Evolutionary conservation across 1,140 invertebrate species (phyloP).

Genomic region (Microvelia longipes): DNA sequence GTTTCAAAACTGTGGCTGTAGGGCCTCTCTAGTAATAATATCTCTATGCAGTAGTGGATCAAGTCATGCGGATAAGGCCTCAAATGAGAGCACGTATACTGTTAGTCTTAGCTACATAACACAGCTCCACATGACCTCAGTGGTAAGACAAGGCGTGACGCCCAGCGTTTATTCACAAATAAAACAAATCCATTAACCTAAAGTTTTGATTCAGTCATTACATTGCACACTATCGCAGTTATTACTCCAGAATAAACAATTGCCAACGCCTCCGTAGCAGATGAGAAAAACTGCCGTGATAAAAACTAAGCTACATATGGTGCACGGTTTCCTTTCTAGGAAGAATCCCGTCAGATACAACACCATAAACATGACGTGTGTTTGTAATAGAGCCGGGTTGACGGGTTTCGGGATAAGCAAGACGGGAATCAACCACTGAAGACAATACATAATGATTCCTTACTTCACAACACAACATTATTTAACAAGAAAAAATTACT

Average conservation of each 20-base stretch:
- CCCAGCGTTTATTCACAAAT: too few species aligned
- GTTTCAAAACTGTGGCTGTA: too few species aligned
- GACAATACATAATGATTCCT: slow-evolving; percentile 73
- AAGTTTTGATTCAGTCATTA: slow-evolving; percentile 37
- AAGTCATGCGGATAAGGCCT: too few species aligned
- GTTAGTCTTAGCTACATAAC: too few species aligned
- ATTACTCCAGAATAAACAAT: slow-evolving; percentile 79
- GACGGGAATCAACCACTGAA: slow-evolving; percentile 95
- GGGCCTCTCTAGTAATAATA: too few species aligned
- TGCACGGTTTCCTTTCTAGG: slow-evolving; percentile 88
- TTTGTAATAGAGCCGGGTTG: slow-evolving; percentile 84
- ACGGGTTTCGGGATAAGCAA: slow-evolving; percentile 90
- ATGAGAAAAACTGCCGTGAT: slow-evolving; percentile 79
- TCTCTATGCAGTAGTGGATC: too few species aligned
- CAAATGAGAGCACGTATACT: too few species aligned
- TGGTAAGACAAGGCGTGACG: too few species aligned
- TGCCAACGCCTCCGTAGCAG: slow-evolving; percentile 88
- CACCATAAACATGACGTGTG: slow-evolving; percentile 92
- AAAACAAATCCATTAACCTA: too few species aligned
- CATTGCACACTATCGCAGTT: slow-evolving; percentile 59
- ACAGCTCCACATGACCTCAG: too few species aligned
- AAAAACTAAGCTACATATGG: slow-evolving; percentile 88
- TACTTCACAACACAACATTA: background rate
- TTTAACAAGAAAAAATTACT: background rate
- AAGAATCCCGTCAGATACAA: slow-evolving; percentile 87